Conservation (phyloP, 2,113 vertebrate species). For the Azemiops feae region DNA sequence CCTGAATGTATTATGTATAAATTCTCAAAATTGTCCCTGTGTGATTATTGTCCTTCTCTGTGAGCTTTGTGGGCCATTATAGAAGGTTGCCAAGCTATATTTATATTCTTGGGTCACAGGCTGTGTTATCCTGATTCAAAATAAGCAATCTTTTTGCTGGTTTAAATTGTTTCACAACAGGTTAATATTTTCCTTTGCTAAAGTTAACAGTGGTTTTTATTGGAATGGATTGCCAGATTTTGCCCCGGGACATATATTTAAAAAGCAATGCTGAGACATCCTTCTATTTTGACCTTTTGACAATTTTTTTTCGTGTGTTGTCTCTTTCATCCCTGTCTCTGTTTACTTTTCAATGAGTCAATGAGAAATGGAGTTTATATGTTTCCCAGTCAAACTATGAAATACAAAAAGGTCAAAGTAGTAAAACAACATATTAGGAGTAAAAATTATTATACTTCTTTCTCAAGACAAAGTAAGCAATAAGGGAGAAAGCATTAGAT, state of each 20-base stretch:
- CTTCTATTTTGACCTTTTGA: conserved; percentile 58
- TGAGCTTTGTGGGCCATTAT: neutral
- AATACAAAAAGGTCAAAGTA: conserved; percentile 53
- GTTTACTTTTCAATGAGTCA: conserved; percentile 47
- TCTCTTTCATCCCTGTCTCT: conserved; percentile 46
- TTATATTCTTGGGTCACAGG: neutral
- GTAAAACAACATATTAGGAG: conserved; percentile 49
- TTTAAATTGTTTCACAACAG: neutral
- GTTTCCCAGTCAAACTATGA: conserved; percentile 55
- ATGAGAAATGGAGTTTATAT: conserved; percentile 45
- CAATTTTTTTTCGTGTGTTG: conserved; percentile 45
- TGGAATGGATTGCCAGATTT: conserved; percentile 18
- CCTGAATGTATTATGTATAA: neutral
- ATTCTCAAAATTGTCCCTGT: neutral
- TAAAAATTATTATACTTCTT: conserved; percentile 43
- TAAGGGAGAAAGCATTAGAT: neutral
- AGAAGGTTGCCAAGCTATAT: neutral
- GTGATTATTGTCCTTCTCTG: neutral
- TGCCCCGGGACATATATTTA: conserved; percentile 49
- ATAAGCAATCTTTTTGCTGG: conserved; percentile 9
- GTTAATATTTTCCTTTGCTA: conserved; percentile 36
- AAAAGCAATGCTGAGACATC: conserved; percentile 41
- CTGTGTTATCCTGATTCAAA: neutral
- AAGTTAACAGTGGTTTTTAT: conserved; percentile 37
- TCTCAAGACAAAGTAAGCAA: conserved; percentile 32